These are phyloP conservation scores for Bubalus kerabau DNA, from an alignment of 2,113 vertebrate genomes.

Conservation along the genomic window DNA sequence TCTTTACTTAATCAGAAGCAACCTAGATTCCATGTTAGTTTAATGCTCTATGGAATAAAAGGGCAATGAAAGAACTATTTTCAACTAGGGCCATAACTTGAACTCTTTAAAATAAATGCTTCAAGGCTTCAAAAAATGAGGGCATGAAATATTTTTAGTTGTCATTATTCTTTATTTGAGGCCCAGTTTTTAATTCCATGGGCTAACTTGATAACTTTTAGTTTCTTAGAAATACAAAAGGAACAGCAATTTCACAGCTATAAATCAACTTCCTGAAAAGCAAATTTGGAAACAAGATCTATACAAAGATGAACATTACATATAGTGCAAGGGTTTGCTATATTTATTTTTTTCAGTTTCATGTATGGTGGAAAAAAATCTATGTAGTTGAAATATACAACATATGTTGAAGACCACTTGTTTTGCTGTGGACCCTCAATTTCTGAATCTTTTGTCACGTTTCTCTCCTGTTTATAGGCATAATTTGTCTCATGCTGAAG, in stretches of 20 bases:
- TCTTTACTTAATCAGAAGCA: constrained; percentile 36
- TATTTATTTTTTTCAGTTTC: constrained; percentile 1
- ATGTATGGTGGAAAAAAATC: neutral
- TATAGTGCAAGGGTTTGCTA: neutral
- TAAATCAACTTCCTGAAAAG: neutral
- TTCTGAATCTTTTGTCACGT: neutral
- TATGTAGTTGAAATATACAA: neutral
- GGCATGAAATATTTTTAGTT: constrained; percentile 50
- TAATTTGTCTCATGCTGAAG: neutral
- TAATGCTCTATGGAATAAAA: neutral
- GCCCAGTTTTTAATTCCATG: constrained; percentile 8
- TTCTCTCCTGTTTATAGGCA: neutral
- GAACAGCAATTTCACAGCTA: neutral
- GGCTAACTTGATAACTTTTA: neutral
- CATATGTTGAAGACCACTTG: neutral
- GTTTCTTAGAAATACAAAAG: constrained; percentile 24
- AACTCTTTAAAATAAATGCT: neutral
- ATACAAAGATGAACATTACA: neutral
- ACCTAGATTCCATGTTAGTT: constrained; percentile 29
- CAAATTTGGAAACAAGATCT: neutral
- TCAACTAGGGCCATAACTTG: neutral
- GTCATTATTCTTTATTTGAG: neutral
- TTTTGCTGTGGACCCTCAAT: neutral
- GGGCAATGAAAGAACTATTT: constrained; percentile 32
- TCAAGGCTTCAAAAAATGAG: constrained; percentile 24